Conservation (phyloP, 2,888 invertebrate species). For the Cerceris ruficornis region DNA sequence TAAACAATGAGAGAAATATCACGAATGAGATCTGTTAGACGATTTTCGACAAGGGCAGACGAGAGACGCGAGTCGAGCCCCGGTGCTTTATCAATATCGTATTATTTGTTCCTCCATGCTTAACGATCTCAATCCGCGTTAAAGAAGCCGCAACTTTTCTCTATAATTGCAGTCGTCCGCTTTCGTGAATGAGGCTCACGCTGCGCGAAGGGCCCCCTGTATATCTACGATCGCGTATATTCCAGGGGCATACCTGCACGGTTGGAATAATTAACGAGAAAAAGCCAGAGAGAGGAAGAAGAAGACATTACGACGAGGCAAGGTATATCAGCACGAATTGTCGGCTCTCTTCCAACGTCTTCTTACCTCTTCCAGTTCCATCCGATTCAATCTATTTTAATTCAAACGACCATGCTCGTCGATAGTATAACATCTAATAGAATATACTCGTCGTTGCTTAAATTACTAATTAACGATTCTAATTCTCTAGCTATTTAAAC, state of each 20-base stretch:
- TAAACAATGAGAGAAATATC: too few species aligned
- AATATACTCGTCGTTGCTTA: too few species aligned
- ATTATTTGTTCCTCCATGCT: constrained; percentile 18
- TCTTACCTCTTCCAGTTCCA: neutral
- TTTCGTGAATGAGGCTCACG: constrained; percentile 42
- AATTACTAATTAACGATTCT: neutral
- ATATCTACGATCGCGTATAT: constrained; percentile 66
- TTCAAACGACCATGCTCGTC: neutral
- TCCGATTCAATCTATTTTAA: neutral
- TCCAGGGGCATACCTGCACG: constrained; percentile 64
- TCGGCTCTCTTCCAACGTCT: constrained; percentile 2
- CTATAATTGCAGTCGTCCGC: constrained; percentile 17
- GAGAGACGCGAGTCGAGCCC: constrained; percentile 15
- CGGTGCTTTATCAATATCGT: constrained; percentile 19
- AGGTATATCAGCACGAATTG: constrained; percentile 15
- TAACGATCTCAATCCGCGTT: constrained; percentile 26
- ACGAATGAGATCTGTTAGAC: neutral
- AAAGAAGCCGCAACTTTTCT: constrained; percentile 21
- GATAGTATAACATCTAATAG: too few species aligned
- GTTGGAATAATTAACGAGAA: constrained; percentile 70
- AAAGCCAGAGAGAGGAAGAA: constrained; percentile 27
- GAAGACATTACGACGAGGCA: constrained; percentile 12
- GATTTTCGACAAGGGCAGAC: neutral
- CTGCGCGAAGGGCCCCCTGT: constrained; percentile 22
- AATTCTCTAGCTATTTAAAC: neutral